These are phyloP conservation scores for Perodicticus potto DNA, from an alignment of 2,797 vertebrate genomes.

Conservation along the genomic window DNA sequence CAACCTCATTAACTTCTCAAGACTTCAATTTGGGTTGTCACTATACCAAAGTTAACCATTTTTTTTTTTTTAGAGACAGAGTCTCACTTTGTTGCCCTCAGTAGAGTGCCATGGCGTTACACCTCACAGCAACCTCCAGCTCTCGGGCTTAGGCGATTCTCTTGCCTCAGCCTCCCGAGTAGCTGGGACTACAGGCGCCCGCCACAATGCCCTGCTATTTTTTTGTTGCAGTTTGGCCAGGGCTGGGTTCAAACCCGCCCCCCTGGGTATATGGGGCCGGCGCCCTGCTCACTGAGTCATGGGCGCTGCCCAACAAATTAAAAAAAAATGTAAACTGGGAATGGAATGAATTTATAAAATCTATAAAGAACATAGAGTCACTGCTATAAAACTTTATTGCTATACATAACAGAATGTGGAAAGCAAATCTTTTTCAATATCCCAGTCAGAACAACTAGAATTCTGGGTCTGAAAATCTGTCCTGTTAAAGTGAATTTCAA, in stretches of 20 bases:
- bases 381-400: neutral
- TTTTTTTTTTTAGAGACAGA: too few relatives aligned
- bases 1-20: neutral
- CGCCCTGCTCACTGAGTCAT: too few relatives aligned
- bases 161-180: too few relatives aligned
- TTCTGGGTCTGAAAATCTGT: neutral
- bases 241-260: too few relatives aligned
- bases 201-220: too few relatives aligned
- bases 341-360: neutral
- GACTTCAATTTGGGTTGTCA: constrained; percentile 9
- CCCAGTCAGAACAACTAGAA: neutral
- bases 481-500: constrained; percentile 33
- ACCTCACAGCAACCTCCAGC: too few relatives aligned
- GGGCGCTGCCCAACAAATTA: neutral
- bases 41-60: neutral
- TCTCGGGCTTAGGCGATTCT: too few relatives aligned
- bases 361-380: neutral
- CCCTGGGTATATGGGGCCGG: too few relatives aligned
- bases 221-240: too few relatives aligned
- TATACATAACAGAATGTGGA: neutral
- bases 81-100: too few relatives aligned
- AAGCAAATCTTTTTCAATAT: neutral
- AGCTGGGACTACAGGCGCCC: too few relatives aligned
- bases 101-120: too few relatives aligned
- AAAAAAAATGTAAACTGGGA: neutral